Conservation (phyloP, 2,113 vertebrate genomes). For the Prolemur simus region DNA sequence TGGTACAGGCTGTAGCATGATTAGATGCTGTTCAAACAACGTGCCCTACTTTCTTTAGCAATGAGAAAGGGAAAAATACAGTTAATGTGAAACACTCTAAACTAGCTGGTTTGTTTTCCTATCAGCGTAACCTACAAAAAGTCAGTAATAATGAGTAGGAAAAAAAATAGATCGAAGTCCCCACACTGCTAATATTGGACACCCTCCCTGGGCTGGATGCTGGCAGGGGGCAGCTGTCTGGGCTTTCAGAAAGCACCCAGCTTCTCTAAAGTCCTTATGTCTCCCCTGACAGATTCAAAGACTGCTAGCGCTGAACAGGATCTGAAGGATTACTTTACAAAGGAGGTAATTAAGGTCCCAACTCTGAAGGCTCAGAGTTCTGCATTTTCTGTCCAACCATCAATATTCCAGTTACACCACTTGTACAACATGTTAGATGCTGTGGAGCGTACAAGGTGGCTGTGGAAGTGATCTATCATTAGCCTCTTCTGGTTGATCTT, state of each 20-base stretch:
- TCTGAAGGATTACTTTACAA: background rate
- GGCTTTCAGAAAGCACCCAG: background rate
- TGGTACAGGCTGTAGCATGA: background rate
- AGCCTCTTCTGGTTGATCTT: background rate
- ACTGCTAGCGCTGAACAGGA: background rate
- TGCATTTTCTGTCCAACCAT: background rate
- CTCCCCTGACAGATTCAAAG: background rate
- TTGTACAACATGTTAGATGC: background rate
- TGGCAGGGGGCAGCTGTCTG: background rate
- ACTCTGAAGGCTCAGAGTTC: background rate
- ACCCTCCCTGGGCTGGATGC: background rate
- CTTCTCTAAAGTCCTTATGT: background rate
- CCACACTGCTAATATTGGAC: background rate
- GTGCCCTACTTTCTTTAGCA: slow-evolving; percentile 39
- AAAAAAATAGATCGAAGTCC: background rate
- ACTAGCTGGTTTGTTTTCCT: slow-evolving; percentile 1
- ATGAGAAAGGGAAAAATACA: background rate
- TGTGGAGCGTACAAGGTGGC: background rate
- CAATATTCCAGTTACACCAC: background rate
- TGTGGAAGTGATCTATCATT: background rate
- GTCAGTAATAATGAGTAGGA: background rate
- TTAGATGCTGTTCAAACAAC: background rate
- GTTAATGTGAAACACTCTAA: background rate
- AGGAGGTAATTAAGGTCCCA: background rate
- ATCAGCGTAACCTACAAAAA: background rate